A percentile compares a stretch with the other conserved stretches of the same genome.
Evolutionary conservation across 1,140 invertebrate genomes (phyloP).

Genomic region (Homalodisca vitripennis): DNA sequence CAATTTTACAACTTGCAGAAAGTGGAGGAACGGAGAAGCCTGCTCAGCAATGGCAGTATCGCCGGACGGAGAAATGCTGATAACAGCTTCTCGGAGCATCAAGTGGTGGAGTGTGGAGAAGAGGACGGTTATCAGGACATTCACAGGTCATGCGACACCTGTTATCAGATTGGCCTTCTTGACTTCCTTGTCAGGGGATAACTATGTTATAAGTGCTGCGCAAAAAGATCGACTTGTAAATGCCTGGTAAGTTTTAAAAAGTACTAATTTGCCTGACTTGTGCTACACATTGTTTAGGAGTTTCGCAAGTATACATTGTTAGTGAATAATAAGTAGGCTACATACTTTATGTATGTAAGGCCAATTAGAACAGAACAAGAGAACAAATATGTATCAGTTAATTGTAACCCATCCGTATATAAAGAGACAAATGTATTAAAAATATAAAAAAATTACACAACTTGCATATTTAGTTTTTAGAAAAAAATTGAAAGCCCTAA

Average conservation of each 20-base stretch:
- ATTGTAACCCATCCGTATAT: background rate
- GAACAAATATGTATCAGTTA: background rate
- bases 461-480: too few relatives aligned
- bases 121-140: slow-evolving; percentile 59
- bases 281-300: background rate
- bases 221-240: slow-evolving; percentile 57
- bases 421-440: background rate
- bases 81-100: slow-evolving; percentile 64
- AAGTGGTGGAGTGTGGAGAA: slow-evolving; percentile 63
- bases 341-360: background rate
- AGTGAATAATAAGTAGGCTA: background rate
- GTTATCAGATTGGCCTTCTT: slow-evolving; percentile 57
- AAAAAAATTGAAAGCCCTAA: too few relatives aligned
- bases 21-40: slow-evolving; percentile 64
- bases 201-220: slow-evolving; percentile 63
- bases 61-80: slow-evolving; percentile 57
- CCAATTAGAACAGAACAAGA: background rate
- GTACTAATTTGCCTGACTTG: background rate
- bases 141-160: slow-evolving; percentile 65
- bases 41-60: slow-evolving; percentile 65
- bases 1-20: slow-evolving; percentile 40
- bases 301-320: background rate
- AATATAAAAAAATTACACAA: too few relatives aligned
- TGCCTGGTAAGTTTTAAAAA: slow-evolving; percentile 55
- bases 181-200: slow-evolving; percentile 44